Conservation (phyloP, 1,140 invertebrate genomes). For the Uloborus diversus region DNA sequence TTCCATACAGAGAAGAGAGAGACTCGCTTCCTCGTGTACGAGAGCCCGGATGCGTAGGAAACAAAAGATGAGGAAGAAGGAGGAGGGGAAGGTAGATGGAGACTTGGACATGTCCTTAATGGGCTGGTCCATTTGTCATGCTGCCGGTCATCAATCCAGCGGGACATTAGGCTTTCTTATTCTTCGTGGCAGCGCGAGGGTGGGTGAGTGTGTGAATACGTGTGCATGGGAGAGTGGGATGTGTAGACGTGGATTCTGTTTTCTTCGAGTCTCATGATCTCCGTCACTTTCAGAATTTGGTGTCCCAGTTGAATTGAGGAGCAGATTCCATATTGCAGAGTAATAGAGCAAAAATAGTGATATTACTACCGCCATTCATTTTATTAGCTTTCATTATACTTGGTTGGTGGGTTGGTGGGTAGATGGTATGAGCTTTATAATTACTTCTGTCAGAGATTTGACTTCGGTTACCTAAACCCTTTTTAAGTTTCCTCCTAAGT, state of each 20-base stretch:
- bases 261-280: background rate
- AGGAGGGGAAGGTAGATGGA: background rate
- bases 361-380: no score
- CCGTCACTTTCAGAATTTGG: background rate
- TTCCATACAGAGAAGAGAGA: slow-evolving; percentile 21
- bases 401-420: no score
- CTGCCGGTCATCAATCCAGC: slow-evolving; percentile 39
- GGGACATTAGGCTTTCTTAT: slow-evolving; percentile 22
- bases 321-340: no score
- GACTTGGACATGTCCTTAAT: slow-evolving; percentile 47
- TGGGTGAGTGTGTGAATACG: background rate
- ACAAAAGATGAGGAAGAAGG: slow-evolving; percentile 19
- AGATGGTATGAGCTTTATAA: no score
- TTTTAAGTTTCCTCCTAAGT: no score
- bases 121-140: slow-evolving; percentile 49
- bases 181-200: background rate
- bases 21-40: slow-evolving; percentile 30
- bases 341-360: no score
- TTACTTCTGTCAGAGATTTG: no score
- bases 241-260: background rate
- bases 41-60: slow-evolving; percentile 28
- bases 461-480: no score
- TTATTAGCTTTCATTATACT: no score
- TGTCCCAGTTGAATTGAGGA: no score
- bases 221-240: background rate